phyloP scores from a whole-genome alignment of 2,113 vertebrate genomes.

The Fregata magnificens region DNA sequence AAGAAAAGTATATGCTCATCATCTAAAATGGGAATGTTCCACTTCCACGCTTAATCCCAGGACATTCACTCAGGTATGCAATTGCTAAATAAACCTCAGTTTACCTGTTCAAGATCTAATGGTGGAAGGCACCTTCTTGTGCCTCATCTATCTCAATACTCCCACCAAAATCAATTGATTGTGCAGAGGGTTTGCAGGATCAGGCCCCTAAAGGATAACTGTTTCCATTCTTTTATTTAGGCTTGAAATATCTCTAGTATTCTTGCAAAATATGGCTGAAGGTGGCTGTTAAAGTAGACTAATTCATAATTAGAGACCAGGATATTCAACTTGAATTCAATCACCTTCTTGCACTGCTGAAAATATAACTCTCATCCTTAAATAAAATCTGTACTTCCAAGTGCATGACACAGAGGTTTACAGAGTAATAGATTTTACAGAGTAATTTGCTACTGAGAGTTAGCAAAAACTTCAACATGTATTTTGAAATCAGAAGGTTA shows the following conservation, averaged over 20 bases:
- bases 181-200: constrained; percentile 26
- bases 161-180: background rate
- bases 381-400: background rate
- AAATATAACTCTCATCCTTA: background rate
- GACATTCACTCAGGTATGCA: background rate
- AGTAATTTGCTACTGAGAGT: background rate
- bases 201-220: background rate
- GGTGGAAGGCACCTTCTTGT: background rate
- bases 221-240: background rate
- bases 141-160: background rate
- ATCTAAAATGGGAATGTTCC: background rate
- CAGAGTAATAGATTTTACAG: background rate
- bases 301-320: background rate
- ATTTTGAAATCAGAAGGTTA: background rate
- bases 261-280: background rate
- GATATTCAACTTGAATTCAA: background rate
- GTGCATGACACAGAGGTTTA: background rate
- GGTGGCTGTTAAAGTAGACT: background rate
- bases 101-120: background rate
- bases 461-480: background rate
- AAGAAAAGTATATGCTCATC: background rate
- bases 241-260: background rate
- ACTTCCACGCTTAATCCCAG: background rate
- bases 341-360: background rate
- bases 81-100: background rate